Base-by-base conservation (phyloP, 2,888 invertebrate genomes). In the Erebia palarica region DNA sequence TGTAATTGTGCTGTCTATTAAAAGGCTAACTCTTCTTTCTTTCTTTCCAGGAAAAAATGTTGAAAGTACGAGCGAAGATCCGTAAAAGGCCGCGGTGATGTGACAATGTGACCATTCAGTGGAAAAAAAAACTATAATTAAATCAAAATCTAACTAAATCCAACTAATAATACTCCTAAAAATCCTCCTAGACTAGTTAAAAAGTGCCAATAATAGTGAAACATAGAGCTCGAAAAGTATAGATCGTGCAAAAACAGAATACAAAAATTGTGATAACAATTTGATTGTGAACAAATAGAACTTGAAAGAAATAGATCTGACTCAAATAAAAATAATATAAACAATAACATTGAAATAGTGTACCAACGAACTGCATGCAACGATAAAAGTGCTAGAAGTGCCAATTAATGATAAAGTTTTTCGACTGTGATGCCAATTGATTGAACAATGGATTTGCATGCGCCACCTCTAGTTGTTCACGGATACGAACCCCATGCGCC, bases 401-500 rank as follows among this genome's bases (percentile, higher is more conserved):
- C 59, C 69, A 55, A 51, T 69, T 70, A 70, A 60, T 61, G 69
- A 60, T 57, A 55, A 63, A 67, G 58, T 68, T 73, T 66, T 71
- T 74, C 65, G 68, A 67, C 59, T 73, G 76, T 77, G 75, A 76
- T 76, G 73, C 71, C 51, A 70, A 70, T 71, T 21, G 21, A 57
- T 66, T 67, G 63, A 67, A 63, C 68, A 49, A 93, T 93, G 92
- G 93, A 92, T 87, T 84, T 93, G 51, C 92, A 93, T 86, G 87
- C 92, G n/a, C 90, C 91, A 0, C 86, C 87, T 10, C 75, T 92
- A 75, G 90, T 92, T 27, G 92, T 92, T 44, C 92, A 92, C 78
- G 90, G 91, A 42, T 92, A 93, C 73, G 92, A 93, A 68, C 87
- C 91, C n/a, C 93, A 93, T 69, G 92, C 92, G 3, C 91, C 92